Evolutionary conservation across 2,888 invertebrate genomes (phyloP).

Genomic region (Tethea ocularis): DNA sequence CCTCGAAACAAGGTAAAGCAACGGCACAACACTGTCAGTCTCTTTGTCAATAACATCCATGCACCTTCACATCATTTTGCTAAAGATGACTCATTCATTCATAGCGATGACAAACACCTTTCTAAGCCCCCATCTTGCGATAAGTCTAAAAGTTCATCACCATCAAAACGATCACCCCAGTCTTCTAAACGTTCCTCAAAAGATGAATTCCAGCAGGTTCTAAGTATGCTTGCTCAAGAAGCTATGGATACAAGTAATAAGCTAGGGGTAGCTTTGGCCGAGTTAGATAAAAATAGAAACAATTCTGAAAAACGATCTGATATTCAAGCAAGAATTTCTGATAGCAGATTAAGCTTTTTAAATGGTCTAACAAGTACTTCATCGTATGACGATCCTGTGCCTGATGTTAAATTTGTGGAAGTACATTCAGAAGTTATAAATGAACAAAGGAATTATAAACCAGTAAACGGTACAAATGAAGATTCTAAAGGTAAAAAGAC

Average conservation of each 20-base stretch:
- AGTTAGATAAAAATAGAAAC: constrained; percentile 79
- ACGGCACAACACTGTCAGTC: constrained; percentile 78
- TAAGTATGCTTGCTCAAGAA: constrained; percentile 89
- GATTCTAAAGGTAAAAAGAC: constrained; percentile 71
- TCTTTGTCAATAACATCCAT: constrained; percentile 77
- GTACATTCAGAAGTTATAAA: constrained; percentile 50
- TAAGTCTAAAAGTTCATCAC: constrained; percentile 81
- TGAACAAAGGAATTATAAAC: constrained; percentile 33
- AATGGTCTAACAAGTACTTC: constrained; percentile 69
- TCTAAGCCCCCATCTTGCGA: constrained; percentile 80
- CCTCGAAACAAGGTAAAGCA: constrained; percentile 82
- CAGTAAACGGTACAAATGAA: constrained; percentile 24
- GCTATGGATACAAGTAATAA: constrained; percentile 89
- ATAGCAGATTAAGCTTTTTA: constrained; percentile 76
- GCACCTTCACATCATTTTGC: constrained; percentile 75
- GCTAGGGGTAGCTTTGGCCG: constrained; percentile 86
- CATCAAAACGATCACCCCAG: constrained; percentile 83
- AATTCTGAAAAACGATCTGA: constrained; percentile 68
- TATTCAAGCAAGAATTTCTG: constrained; percentile 77
- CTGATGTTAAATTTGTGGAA: constrained; percentile 56
- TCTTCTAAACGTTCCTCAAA: constrained; percentile 73
- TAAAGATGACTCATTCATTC: constrained; percentile 81
- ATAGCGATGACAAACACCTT: constrained; percentile 75
- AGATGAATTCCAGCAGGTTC: constrained; percentile 87
- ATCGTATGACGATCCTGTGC: constrained; percentile 45